Evolutionary conservation across 2,888 invertebrate species (phyloP).

Genomic region (Quadroppia sp.): DNA sequence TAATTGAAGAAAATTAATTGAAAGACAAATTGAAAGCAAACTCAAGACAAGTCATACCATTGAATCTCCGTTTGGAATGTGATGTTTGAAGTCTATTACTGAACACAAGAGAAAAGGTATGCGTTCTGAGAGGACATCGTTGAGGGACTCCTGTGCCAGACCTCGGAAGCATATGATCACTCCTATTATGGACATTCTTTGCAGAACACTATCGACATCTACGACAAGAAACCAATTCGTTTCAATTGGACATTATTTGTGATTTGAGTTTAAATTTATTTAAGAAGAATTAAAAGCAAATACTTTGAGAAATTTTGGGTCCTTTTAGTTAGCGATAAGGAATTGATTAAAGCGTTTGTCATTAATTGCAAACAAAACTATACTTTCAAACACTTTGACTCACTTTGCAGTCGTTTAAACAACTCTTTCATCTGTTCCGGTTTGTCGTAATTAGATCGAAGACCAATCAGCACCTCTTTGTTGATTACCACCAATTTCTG

Average conservation of each 20-base stretch:
- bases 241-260: too few relatives aligned
- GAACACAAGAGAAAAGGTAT: conserved; percentile 95
- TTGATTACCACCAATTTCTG: conserved; percentile 77
- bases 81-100: conserved; percentile 87
- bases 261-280: background rate
- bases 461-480: conserved; percentile 80
- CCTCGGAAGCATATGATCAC: conserved; percentile 94
- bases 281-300: conserved; percentile 41
- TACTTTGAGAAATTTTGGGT: conserved; percentile 50
- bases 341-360: conserved; percentile 20
- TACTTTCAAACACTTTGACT: background rate
- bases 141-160: conserved; percentile 85
- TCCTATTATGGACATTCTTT: conserved; percentile 96
- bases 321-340: conserved; percentile 43
- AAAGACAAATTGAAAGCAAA: background rate
- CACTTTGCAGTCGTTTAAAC: conserved; percentile 57
- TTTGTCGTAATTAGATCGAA: conserved; percentile 96
- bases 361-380: conserved; percentile 48
- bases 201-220: conserved; percentile 89
- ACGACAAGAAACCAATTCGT: conserved; percentile 4
- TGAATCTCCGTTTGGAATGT: conserved; percentile 72
- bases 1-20: background rate
- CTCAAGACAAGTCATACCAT: conserved; percentile 51
- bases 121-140: conserved; percentile 82
- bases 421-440: conserved; percentile 98